phyloP scores from a whole-genome alignment of 2,113 vertebrate species.

The Eretmochelys imbricata region DNA sequence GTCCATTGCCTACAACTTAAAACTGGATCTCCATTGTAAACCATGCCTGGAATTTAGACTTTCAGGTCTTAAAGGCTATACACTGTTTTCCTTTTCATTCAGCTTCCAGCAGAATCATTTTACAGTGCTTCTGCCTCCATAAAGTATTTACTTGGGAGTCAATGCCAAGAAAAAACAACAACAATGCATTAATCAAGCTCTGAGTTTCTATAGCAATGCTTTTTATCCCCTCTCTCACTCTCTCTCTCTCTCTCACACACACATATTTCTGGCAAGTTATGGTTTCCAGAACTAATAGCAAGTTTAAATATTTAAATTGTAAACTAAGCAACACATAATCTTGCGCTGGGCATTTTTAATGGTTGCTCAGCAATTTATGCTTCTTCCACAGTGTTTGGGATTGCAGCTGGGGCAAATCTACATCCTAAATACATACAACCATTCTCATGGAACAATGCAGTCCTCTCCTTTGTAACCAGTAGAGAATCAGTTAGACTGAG shows the following conservation, averaged over 20 bases:
- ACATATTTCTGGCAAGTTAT: constrained; percentile 20
- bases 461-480: not conserved
- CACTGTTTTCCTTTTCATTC: constrained; percentile 69
- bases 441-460: constrained; percentile 23
- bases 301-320: not conserved
- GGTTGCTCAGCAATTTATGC: not conserved
- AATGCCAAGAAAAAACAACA: not conserved
- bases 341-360: not conserved
- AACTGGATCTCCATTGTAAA: constrained; percentile 58
- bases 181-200: not conserved
- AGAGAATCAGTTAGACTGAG: not conserved
- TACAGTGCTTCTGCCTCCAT: constrained; percentile 66
- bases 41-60: constrained; percentile 51
- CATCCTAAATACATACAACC: constrained; percentile 27
- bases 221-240: not conserved
- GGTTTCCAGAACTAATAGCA: not conserved
- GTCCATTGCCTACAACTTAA: constrained; percentile 50
- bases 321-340: not conserved
- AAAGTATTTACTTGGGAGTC: constrained; percentile 57
- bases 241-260: not conserved
- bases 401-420: not conserved
- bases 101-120: constrained; percentile 62
- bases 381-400: not conserved
- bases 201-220: not conserved
- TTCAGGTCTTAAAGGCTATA: constrained; percentile 42